phyloP scores from a whole-genome alignment of 2,888 invertebrate species.

The Agrochola circellaris region DNA sequence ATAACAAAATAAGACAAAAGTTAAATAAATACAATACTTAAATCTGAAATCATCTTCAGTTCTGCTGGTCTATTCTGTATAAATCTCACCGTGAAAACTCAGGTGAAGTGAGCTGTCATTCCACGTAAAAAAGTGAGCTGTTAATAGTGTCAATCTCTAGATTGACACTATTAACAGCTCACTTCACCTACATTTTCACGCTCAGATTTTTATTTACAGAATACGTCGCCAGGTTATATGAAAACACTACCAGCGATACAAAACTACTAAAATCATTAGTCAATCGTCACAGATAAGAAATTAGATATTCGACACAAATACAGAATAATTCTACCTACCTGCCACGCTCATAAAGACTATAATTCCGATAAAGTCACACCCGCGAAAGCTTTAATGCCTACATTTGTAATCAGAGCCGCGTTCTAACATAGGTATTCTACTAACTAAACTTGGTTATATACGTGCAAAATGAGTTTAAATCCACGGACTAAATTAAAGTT shows the following conservation, averaged over 20 bases:
- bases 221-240: background rate
- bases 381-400: constrained; percentile 54
- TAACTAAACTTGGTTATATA: constrained; percentile 59
- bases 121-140: too few relatives aligned
- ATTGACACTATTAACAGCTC: too few relatives aligned
- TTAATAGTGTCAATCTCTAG: too few relatives aligned
- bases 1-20: too few relatives aligned
- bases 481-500: constrained; percentile 45
- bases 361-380: constrained; percentile 58
- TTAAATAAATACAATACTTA: too few relatives aligned
- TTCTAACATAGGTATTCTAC: constrained; percentile 61
- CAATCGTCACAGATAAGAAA: constrained; percentile 25
- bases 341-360: constrained; percentile 49
- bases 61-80: too few relatives aligned
- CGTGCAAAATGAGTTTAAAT: constrained; percentile 56
- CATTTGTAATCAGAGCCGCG: constrained; percentile 59
- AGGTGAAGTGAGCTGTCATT: too few relatives aligned
- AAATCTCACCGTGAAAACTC: too few relatives aligned
- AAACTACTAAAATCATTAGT: background rate
- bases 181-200: too few relatives aligned
- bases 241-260: background rate
- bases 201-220: too few relatives aligned
- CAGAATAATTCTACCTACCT: constrained; percentile 26
- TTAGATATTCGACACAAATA: constrained; percentile 25
- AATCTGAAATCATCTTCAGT: background rate